These are phyloP conservation scores for Crocallis elinguaria DNA, from an alignment of 2,888 invertebrate genomes.

Conservation along the genomic window DNA sequence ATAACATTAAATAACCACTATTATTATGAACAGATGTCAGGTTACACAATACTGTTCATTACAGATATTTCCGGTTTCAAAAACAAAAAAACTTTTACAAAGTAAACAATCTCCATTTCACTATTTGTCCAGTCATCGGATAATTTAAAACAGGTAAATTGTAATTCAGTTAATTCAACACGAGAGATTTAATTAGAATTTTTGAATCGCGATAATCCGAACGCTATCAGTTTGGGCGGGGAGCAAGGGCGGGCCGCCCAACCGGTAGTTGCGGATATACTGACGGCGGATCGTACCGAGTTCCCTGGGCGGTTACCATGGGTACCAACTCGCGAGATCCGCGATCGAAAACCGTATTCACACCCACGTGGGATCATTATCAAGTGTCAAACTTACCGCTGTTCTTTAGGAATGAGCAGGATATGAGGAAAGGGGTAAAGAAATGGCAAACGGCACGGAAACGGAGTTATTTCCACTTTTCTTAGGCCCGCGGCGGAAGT, in stretches of 20 bases:
- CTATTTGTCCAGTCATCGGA: background rate
- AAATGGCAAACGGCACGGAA: no score
- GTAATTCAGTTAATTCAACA: background rate
- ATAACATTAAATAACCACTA: no score
- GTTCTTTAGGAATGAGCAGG: no score
- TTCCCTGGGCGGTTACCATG: constrained; percentile 40
- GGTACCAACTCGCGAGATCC: constrained; percentile 31
- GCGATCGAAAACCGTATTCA: constrained; percentile 26
- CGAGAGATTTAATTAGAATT: constrained; percentile 4
- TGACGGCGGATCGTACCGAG: constrained; percentile 43
- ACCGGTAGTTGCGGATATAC: constrained; percentile 53
- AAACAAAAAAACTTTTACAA: background rate
- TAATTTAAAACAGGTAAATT: background rate
- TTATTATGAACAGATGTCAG: no score
- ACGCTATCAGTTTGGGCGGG: constrained; percentile 40
- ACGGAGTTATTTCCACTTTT: no score
- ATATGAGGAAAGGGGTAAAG: no score
- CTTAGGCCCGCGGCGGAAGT: no score
- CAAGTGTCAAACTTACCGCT: no score
- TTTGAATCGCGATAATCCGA: background rate
- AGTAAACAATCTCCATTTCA: background rate
- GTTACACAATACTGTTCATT: no score
- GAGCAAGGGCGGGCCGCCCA: constrained; percentile 57
- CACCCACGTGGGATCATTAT: constrained; percentile 14
- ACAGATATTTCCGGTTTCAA: no score